Evolutionary conservation across 2,797 vertebrate genomes (phyloP).

Genomic region (Gambelia wislizenii): DNA sequence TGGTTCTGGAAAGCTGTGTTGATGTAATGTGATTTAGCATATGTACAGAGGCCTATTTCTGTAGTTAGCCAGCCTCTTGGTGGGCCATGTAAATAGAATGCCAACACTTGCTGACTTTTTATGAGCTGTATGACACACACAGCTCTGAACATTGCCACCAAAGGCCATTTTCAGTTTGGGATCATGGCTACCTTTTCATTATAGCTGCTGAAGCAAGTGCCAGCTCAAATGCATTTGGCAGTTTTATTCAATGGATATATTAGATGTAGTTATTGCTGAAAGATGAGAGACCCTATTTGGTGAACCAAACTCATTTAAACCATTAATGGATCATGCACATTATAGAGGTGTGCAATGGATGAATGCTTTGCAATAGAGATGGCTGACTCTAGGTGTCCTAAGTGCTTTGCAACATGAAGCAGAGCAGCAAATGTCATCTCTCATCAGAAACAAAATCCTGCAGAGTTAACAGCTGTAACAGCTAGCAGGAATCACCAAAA

Average conservation of each 20-base stretch:
- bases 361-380: neutral
- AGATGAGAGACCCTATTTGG: neutral
- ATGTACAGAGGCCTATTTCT: neutral
- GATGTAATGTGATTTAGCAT: neutral
- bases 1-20: neutral
- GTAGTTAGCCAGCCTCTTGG: neutral
- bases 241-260: neutral
- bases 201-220: neutral
- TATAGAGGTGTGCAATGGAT: neutral
- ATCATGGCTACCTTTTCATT: constrained; percentile 1
- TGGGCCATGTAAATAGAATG: neutral
- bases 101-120: neutral
- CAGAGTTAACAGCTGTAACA: neutral
- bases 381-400: neutral
- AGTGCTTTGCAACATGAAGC: neutral
- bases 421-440: neutral
- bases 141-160: neutral
- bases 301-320: neutral
- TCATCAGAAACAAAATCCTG: neutral
- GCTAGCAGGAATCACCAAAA: neutral
- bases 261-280: neutral
- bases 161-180: neutral
- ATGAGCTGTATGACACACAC: neutral
- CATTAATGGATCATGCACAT: neutral
- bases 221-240: neutral